Conservation (phyloP, 2,797 vertebrate genomes). For the Neoniphon sammara region DNA sequence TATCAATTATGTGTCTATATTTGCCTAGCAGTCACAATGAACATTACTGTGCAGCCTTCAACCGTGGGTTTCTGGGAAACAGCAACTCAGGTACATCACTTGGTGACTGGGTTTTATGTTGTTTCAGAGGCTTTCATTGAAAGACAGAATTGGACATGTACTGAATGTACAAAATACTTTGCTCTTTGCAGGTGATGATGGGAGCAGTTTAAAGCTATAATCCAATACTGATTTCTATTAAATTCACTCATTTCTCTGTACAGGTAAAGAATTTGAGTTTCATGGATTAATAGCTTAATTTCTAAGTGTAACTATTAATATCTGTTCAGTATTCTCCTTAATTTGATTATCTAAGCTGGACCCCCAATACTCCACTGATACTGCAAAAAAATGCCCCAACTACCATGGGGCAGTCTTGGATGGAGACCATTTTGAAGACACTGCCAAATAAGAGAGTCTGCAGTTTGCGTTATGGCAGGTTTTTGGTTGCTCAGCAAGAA, state of each 20-base stretch:
- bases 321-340: conserved; percentile 19
- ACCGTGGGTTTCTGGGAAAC: conserved; percentile 57
- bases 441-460: conserved; percentile 73
- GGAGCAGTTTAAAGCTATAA: not conserved
- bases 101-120: not conserved
- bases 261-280: conserved; percentile 36
- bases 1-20: too few species aligned
- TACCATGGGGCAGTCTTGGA: conserved; percentile 70
- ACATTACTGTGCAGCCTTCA: not conserved
- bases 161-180: not conserved
- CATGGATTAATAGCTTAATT: not conserved
- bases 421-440: conserved; percentile 69
- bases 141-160: too few species aligned
- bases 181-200: not conserved
- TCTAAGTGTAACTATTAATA: not conserved
- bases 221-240: not conserved
- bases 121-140: not conserved
- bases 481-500: conserved; percentile 73
- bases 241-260: conserved; percentile 1
- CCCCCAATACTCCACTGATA: conserved; percentile 78
- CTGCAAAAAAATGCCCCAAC: conserved; percentile 77
- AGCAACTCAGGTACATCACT: conserved; percentile 19
- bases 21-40: too few species aligned
- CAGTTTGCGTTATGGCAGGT: conserved; percentile 49
- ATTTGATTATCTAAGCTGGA: conserved; percentile 79